A percentile compares a stretch with the other conserved stretches of the same genome.
Evolutionary conservation across 2,113 vertebrate genomes (phyloP).

Genomic region (Condylura cristata): DNA sequence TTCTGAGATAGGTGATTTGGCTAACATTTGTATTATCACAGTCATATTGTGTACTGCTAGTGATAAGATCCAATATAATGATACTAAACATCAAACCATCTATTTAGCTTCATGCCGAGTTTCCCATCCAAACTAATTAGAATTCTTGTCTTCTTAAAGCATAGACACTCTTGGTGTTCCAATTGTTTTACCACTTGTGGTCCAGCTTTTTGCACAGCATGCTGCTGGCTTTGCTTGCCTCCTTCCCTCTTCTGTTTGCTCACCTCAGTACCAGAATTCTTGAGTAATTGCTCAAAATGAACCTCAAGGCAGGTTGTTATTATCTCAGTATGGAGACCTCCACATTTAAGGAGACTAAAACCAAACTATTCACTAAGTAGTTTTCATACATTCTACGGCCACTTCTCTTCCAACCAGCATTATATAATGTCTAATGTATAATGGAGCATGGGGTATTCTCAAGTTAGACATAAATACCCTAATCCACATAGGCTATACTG

Average conservation of each 20-base stretch:
- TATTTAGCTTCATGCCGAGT: conserved; percentile 77
- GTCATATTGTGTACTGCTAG: conserved; percentile 76
- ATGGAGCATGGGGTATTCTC: background rate
- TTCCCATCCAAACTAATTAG: conserved; percentile 85
- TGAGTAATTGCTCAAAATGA: conserved; percentile 61
- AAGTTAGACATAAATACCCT: background rate
- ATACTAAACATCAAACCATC: conserved; percentile 79
- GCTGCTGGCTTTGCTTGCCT: conserved; percentile 18
- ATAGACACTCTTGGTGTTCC: conserved; percentile 77
- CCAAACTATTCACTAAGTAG: background rate
- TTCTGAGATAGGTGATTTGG: conserved; percentile 78
- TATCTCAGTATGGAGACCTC: conserved; percentile 53
- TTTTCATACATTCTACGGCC: background rate
- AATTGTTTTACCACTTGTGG: conserved; percentile 86
- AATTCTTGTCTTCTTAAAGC: conserved; percentile 81
- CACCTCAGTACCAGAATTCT: conserved; percentile 64
- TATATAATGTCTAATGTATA: background rate
- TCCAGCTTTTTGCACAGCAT: conserved; percentile 73
- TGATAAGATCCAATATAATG: conserved; percentile 76
- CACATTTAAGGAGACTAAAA: conserved; percentile 1
- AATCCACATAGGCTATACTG: background rate
- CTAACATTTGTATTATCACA: conserved; percentile 81
- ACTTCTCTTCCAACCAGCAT: background rate
- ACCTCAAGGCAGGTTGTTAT: conserved; percentile 52
- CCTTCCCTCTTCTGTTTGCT: conserved; percentile 51